Percentiles rank a stretch among this genome's conserved stretches.
Evolutionary conservation across 2,797 vertebrate genomes (phyloP).

Genomic region (Macropus fuliginosus): DNA sequence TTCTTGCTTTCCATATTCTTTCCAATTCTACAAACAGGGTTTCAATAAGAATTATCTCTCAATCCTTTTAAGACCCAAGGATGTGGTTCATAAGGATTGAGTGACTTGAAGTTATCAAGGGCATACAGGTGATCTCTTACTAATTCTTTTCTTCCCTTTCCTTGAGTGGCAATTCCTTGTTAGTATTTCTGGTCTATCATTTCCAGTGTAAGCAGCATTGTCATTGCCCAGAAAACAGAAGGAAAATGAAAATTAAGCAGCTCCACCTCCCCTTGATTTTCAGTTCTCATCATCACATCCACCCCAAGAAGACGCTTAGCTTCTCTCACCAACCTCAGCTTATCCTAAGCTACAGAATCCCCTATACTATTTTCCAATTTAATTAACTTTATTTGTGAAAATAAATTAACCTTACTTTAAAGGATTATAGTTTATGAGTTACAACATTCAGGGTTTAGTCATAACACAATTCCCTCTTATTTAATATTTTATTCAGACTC

Average conservation of each 20-base stretch:
- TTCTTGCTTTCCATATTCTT: not conserved
- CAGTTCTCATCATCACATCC: not conserved
- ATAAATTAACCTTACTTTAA: constrained; percentile 32
- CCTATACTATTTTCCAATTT: not conserved
- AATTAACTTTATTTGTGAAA: not conserved
- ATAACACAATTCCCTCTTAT: not conserved
- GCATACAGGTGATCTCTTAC: not conserved
- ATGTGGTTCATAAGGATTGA: not conserved
- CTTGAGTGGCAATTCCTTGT: not conserved
- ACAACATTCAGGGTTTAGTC: constrained; percentile 10
- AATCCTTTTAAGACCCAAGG: not conserved
- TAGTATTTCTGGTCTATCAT: not conserved
- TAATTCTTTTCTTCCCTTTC: not conserved
- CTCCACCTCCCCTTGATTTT: not conserved
- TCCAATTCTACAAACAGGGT: not conserved
- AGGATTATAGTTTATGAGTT: not conserved
- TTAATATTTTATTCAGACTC: constrained; percentile 13
- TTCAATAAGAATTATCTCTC: not conserved
- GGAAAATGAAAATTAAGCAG: not conserved
- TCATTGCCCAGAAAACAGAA: not conserved
- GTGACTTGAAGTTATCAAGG: not conserved
- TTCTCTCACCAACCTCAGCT: not conserved
- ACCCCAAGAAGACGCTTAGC: not conserved
- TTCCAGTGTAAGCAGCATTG: not conserved
- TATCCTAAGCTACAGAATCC: not conserved